A percentile compares a stretch with the other conserved stretches of the same genome.
Evolutionary conservation across 1,140 invertebrate species (phyloP).

Genomic region (Coptotermes formosanus): DNA sequence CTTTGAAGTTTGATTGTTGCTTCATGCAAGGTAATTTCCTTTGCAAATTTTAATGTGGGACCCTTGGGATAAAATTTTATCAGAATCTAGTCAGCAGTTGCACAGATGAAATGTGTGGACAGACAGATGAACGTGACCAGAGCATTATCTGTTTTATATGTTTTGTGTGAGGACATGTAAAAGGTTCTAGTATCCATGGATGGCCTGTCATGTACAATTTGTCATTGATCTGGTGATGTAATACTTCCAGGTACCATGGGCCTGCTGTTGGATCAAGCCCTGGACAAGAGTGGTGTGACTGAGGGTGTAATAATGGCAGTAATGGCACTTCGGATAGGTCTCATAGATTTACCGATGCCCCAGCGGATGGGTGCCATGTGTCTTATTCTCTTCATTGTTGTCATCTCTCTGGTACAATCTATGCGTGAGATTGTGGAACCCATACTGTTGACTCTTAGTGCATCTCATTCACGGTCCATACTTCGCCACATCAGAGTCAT

Average conservation of each 20-base stretch:
- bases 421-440: constrained; percentile 60
- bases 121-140: not conserved
- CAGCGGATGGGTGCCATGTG: constrained; percentile 55
- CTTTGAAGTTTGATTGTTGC: too few species aligned
- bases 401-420: constrained; percentile 57
- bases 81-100: too few species aligned
- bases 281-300: constrained; percentile 47
- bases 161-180: too few species aligned
- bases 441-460: constrained; percentile 53
- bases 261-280: not conserved
- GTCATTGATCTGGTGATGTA: too few species aligned
- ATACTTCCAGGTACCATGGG: not conserved
- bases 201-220: too few species aligned
- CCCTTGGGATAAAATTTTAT: too few species aligned
- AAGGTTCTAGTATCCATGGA: too few species aligned
- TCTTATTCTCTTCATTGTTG: constrained; percentile 56
- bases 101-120: too few species aligned
- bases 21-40: too few species aligned
- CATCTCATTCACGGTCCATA: constrained; percentile 41
- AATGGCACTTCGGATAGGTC: constrained; percentile 55
- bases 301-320: constrained; percentile 59
- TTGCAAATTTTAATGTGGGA: too few species aligned
- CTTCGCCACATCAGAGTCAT: constrained; percentile 49
- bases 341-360: constrained; percentile 54
- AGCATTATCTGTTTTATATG: not conserved